These are phyloP conservation scores for Nannoperca obscura DNA, from an alignment of 2,797 vertebrate genomes.

Conservation along the genomic window DNA sequence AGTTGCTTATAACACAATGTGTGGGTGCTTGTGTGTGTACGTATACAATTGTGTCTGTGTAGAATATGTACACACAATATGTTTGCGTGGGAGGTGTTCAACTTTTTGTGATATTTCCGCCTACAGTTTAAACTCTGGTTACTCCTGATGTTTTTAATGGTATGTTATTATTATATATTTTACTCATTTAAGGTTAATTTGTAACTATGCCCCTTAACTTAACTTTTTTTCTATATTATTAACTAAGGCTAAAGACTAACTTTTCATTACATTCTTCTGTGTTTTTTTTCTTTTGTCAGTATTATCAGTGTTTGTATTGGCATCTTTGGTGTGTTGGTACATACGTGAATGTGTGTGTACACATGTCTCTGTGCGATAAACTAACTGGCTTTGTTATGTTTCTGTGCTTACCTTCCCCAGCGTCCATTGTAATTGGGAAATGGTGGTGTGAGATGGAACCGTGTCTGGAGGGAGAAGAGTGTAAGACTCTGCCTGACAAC, in stretches of 20 bases:
- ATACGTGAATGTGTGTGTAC: neutral
- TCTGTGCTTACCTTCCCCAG: slow-evolving; percentile 78
- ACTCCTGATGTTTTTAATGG: slow-evolving; percentile 7
- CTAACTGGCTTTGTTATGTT: slow-evolving; percentile 35
- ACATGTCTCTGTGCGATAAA: slow-evolving; percentile 16
- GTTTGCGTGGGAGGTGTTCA: slow-evolving; percentile 34
- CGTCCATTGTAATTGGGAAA: slow-evolving; percentile 97
- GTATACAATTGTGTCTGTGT: slow-evolving; percentile 16
- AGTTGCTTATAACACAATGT: slow-evolving; percentile 33
- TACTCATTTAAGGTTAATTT: neutral
- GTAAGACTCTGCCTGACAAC: slow-evolving; percentile 97
- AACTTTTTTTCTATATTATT: neutral
- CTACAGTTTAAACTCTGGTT: slow-evolving; percentile 7
- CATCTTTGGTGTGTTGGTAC: neutral
- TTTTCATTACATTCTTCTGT: neutral
- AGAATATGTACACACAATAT: slow-evolving; percentile 30
- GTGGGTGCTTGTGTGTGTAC: slow-evolving; percentile 34
- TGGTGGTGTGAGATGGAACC: slow-evolving; percentile 99
- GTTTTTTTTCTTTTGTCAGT: neutral
- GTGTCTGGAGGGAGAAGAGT: slow-evolving; percentile 97
- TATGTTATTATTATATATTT: neutral
- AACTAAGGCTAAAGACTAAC: neutral
- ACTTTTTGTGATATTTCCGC: slow-evolving; percentile 21
- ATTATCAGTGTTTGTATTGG: neutral
- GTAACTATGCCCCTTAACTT: neutral